A percentile compares a stretch with the other conserved stretches of the same genome.
Evolutionary conservation across 2,113 vertebrate species (phyloP).

Genomic region (Melanerpes aurifrons): DNA sequence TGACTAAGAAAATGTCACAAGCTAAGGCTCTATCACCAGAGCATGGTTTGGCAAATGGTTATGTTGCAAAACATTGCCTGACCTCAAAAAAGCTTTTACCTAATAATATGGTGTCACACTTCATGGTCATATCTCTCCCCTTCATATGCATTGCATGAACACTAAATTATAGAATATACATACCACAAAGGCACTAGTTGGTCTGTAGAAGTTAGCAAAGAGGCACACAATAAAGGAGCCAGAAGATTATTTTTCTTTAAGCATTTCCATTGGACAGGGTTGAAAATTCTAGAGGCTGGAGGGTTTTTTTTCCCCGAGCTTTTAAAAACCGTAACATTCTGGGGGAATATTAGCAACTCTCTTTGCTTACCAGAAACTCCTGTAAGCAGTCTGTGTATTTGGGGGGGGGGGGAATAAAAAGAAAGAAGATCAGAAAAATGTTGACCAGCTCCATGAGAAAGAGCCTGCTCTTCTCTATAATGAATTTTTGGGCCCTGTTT

Average conservation of each 20-base stretch:
- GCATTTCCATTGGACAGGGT: neutral
- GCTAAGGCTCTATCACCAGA: neutral
- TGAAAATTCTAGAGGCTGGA: neutral
- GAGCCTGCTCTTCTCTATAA: neutral
- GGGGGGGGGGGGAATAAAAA: fast-evolving
- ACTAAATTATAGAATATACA: neutral
- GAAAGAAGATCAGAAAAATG: neutral
- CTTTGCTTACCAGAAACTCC: neutral
- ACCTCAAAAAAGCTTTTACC: neutral
- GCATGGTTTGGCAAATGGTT: neutral
- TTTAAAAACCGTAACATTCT: neutral
- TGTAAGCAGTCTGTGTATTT: neutral
- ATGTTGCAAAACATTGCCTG: neutral
- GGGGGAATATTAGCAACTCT: neutral
- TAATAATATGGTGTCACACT: neutral
- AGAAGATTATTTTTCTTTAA: neutral
- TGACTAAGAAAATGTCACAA: neutral
- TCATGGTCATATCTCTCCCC: neutral
- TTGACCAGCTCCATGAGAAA: neutral
- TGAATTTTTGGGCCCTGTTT: neutral
- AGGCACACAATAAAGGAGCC: neutral
- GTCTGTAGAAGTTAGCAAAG: neutral
- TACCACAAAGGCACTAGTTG: neutral
- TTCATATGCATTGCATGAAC: neutral
- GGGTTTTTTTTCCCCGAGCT: neutral